Evolutionary conservation across 1,140 invertebrate species (phyloP), one percentile per base, ranked within the genome.

Genomic region (Phymorhynchus buccinoides): DNA sequence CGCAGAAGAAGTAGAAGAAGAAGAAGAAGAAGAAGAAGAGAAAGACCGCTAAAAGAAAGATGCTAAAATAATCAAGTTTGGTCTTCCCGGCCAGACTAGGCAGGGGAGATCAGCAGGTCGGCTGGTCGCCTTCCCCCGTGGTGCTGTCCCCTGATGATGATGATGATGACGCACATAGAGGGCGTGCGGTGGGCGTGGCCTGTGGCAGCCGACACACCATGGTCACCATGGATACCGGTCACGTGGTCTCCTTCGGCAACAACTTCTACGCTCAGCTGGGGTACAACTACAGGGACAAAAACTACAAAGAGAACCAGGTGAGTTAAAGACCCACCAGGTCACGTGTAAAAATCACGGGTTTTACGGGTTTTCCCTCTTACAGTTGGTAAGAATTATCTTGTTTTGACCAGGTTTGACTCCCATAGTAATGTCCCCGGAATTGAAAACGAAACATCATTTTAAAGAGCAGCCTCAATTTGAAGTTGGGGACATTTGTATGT

Each of bases 221-320:
- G 84, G 85, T 92, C 2, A 88, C 89, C 86, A 32, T 91, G 6
- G 86, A 86, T 18, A 91, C 89, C 78, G 91, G 91, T 14, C 86
- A 91, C 41, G 88, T 91, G 7, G 90, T 88, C 86, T 89, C 87
- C 39, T 91, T 91, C 86, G 91, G 90, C 35, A 92, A 91, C 87
- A 92, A 92, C 79, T 89, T 90, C 80, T 90, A 89, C 84, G 90
- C 90, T 30, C 91, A 92, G 86, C 88, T 91, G 18, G 91, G 91
- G 30, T 91, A 91, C 84, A 88, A 92, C 84, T 91, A 89, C 66
- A 84, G 88, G 56, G 81, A 89, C 4, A 86, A 88, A 79, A 87
- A 87, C 27, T 90, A 90, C 84, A 92, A 91, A 81, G 91, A 91
- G 81, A 91, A 90, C 62, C 90, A 92, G 91, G 91, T 92, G 87